Base-by-base conservation (phyloP, 2,797 vertebrate species). In the Diplodus puntazzo region DNA sequence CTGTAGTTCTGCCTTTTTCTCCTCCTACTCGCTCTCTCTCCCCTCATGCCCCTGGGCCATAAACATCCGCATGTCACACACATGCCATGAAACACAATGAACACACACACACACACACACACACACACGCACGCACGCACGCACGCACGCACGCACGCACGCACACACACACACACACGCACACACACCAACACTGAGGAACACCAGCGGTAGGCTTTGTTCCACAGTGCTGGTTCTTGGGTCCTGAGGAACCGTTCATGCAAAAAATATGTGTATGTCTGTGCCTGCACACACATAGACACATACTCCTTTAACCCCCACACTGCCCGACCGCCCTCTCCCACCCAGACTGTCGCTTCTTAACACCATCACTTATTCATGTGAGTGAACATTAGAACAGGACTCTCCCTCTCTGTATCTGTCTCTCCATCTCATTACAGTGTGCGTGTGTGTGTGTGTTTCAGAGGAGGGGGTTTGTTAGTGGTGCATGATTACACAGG, bases 41-140 rank as follows among this genome's bases (percentile, higher is more conserved):
- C 68, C 77, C 80, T 83, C 62, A n/a, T 82, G 84, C 91, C 90
- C 86, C 74, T 54, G 16, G 89, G 93, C 90, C 92, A 94, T 92
- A 93, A 94, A 94, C 90, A 91, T 91, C 88, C 86, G 68, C 89
- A 87, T 90, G 88, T 91, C 90, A 87, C 91, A 89, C 90, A 89
- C 92, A 89, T 85, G 86, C 87, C 80, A 86, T 70, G 76, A 85
- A 91, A 79, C 85, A 92, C 84, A 86, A 83, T 84, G 87, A 89
- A 54, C 64, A 63, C 75, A 75, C 89, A 78, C 63, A 20, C 77
- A 46, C 69, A 43, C 61, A 48, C 52, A 65, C 62, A 58, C 60
- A 65, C 72, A 72, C 27, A 58, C 60, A 65, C 72, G 69, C 27
- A 54, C 63, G 60, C 75, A 75, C 89, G 76, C 63, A 65, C 62